Percentiles rank a stretch among this genome's conserved stretches.
These are phyloP conservation scores for Amblyopsis rosae DNA, from an alignment of 2,113 vertebrate genomes.

Conservation along the genomic window DNA sequence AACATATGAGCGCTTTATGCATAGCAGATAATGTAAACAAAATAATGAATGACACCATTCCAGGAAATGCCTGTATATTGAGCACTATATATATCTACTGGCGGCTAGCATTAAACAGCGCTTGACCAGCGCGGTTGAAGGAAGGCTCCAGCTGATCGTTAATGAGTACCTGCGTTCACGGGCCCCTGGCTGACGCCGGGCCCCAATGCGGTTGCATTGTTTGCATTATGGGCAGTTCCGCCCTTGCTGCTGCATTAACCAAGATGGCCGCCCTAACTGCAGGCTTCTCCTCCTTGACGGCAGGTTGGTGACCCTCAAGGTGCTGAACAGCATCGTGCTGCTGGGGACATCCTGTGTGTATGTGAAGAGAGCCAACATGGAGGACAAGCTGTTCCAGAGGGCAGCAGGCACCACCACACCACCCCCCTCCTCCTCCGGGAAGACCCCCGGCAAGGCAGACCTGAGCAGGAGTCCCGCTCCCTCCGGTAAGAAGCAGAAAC, in stretches of 20 bases:
- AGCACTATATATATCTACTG: no score
- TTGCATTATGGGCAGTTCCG: no score
- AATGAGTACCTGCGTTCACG: no score
- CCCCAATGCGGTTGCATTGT: no score
- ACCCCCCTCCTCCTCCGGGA: slow-evolving; percentile 53
- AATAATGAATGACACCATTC: no score
- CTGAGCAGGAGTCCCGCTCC: slow-evolving; percentile 70
- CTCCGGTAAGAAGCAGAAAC: slow-evolving; percentile 72
- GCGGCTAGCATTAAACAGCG: no score
- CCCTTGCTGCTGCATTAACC: neutral
- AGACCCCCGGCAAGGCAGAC: slow-evolving; percentile 75
- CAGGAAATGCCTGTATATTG: no score
- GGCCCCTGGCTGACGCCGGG: no score
- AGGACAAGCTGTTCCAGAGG: slow-evolving; percentile 87
- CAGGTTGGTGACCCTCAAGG: slow-evolving; percentile 91
- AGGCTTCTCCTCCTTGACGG: slow-evolving; percentile 10
- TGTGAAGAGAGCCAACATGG: slow-evolving; percentile 96
- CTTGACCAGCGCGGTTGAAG: no score
- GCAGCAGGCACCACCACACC: slow-evolving; percentile 61
- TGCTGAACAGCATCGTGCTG: slow-evolving; percentile 95
- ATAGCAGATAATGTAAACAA: no score
- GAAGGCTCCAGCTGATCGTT: no score
- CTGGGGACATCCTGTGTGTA: slow-evolving; percentile 95
- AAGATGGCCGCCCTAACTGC: neutral
- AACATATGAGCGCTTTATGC: no score